Conservation (phyloP, 2,797 vertebrate genomes). For the Psittacula echo region DNA sequence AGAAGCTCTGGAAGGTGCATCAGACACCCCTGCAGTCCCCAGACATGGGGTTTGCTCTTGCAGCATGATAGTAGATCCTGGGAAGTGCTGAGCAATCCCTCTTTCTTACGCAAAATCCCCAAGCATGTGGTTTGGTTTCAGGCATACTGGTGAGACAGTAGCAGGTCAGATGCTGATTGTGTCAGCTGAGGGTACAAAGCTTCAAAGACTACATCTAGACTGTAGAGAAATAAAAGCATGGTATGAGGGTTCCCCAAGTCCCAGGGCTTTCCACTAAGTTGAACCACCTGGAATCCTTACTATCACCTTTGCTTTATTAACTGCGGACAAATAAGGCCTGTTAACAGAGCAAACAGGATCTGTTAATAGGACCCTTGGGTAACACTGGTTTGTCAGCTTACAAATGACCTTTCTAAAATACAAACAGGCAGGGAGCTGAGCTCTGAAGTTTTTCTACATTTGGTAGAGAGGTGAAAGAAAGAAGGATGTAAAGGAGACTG, state of each 20-base stretch:
- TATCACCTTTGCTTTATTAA: background rate
- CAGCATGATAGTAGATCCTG: background rate
- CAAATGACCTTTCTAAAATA: background rate
- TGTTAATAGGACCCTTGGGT: background rate
- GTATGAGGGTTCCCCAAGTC: background rate
- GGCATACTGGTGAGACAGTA: background rate
- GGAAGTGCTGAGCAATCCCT: background rate
- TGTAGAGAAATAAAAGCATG: background rate
- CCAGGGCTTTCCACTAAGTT: background rate
- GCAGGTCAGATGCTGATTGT: background rate
- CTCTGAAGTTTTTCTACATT: background rate
- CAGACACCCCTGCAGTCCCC: background rate
- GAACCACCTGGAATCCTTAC: background rate
- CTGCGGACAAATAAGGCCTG: background rate
- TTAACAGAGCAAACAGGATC: background rate
- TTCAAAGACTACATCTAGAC: background rate
- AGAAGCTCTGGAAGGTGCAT: background rate
- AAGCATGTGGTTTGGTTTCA: background rate
- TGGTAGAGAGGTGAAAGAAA: background rate
- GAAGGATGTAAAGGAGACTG: background rate
- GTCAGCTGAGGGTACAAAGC: background rate
- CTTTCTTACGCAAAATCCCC: background rate
- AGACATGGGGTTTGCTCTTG: background rate
- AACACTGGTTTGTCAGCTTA: background rate
- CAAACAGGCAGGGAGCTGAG: background rate